These are phyloP conservation scores for Nipponia nippon DNA, from an alignment of 2,113 vertebrate species.

Conservation along the genomic window DNA sequence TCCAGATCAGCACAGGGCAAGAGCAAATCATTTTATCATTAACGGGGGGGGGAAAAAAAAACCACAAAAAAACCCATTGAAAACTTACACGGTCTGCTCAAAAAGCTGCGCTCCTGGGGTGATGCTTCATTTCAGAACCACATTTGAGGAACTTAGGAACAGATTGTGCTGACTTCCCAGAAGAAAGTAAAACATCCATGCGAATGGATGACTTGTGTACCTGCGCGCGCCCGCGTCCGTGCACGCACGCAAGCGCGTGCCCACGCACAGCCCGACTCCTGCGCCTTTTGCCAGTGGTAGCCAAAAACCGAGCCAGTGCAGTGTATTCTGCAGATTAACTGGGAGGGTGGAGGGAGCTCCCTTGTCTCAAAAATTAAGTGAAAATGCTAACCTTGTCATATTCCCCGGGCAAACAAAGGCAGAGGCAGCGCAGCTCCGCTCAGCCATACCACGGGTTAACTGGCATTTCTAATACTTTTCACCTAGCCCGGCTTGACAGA, in stretches of 20 bases:
- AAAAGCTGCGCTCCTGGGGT: neutral
- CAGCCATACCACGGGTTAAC: constrained; percentile 77
- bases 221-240: rapidly evolving
- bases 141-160: neutral
- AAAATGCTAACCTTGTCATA: constrained; percentile 65
- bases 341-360: neutral
- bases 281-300: neutral
- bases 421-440: constrained; percentile 1
- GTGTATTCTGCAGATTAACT: neutral
- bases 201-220: rapidly evolving
- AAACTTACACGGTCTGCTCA: neutral
- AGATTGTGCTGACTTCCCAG: neutral
- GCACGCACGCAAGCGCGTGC: rapidly evolving
- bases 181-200: neutral
- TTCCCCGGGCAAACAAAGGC: constrained; percentile 64
- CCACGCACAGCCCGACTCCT: rapidly evolving
- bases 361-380: constrained; percentile 67
- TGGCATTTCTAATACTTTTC: constrained; percentile 85
- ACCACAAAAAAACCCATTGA: neutral
- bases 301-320: neutral
- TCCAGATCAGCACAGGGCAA: neutral
- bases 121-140: neutral
- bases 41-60: rapidly evolving
- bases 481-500: constrained; percentile 81
- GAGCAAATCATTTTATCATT: neutral